These are phyloP conservation scores for Homarus gammarus DNA, from an alignment of 2,888 invertebrate genomes.

Conservation along the genomic window DNA sequence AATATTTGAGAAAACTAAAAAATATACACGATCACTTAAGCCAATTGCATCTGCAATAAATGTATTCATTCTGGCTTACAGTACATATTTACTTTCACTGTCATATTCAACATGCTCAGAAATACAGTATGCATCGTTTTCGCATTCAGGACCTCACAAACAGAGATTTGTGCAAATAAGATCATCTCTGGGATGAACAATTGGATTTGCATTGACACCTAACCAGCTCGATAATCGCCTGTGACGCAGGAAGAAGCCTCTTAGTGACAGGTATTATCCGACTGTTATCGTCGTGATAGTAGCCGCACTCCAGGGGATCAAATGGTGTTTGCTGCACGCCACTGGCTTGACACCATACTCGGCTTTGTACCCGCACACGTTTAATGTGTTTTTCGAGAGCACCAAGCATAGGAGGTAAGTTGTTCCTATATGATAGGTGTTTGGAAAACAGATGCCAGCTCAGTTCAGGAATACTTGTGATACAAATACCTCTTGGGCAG, in stretches of 20 bases:
- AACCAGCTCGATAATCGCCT: not conserved
- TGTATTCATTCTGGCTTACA: not conserved
- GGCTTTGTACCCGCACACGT: not conserved
- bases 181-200: not conserved
- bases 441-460: conserved; percentile 22
- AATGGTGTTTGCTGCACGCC: not conserved
- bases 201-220: not conserved
- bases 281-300: not conserved
- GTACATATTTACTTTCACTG: not conserved
- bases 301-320: too few species aligned
- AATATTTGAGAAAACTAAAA: not conserved
- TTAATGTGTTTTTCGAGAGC: not conserved
- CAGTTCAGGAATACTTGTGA: conserved; percentile 24
- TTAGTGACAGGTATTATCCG: not conserved
- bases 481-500: not conserved
- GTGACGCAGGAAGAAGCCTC: not conserved
- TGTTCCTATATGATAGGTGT: conserved; percentile 21
- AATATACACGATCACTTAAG: not conserved
- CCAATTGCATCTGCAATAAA: not conserved
- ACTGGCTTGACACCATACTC: not conserved
- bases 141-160: not conserved
- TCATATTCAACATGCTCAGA: not conserved
- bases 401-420: conserved; percentile 5
- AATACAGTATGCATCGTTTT: not conserved
- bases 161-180: not conserved